phyloP scores from a whole-genome alignment of 1,140 invertebrate genomes.

The Nixonia krombeini region DNA sequence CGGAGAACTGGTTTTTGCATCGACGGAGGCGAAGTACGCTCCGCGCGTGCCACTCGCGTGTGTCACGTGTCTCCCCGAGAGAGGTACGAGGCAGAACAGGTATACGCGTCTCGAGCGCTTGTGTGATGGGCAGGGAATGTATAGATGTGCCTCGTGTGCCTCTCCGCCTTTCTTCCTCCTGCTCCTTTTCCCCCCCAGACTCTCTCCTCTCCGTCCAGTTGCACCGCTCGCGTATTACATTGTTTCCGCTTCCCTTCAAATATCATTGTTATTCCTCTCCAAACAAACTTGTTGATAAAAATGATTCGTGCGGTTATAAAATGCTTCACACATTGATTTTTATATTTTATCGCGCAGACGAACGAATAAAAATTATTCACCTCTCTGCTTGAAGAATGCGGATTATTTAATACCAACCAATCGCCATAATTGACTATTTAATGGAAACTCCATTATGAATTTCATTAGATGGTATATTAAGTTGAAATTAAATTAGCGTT shows the following conservation, averaged over 20 bases:
- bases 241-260: neutral
- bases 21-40: conserved; percentile 61
- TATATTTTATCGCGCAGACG: no score
- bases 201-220: conserved; percentile 10
- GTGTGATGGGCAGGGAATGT: conserved; percentile 28
- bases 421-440: no score
- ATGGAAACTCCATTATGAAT: no score
- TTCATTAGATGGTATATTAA: no score
- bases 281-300: no score
- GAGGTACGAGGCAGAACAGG: conserved; percentile 50
- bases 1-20: conserved; percentile 65
- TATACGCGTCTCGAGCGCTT: conserved; percentile 35
- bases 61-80: conserved; percentile 65
- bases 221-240: neutral
- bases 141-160: conserved; percentile 27
- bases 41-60: conserved; percentile 69
- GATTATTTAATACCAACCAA: no score
- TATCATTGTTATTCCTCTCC: no score
- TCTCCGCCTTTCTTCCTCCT: conserved; percentile 6
- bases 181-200: neutral
- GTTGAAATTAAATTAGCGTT: no score
- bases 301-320: no score
- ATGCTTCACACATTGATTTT: no score
- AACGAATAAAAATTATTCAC: no score
- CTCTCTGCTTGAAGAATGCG: no score